A percentile compares a stretch with the other conserved stretches of the same genome.
Evolutionary conservation across 2,797 vertebrate genomes (phyloP).

Genomic region (Esox lucius): DNA sequence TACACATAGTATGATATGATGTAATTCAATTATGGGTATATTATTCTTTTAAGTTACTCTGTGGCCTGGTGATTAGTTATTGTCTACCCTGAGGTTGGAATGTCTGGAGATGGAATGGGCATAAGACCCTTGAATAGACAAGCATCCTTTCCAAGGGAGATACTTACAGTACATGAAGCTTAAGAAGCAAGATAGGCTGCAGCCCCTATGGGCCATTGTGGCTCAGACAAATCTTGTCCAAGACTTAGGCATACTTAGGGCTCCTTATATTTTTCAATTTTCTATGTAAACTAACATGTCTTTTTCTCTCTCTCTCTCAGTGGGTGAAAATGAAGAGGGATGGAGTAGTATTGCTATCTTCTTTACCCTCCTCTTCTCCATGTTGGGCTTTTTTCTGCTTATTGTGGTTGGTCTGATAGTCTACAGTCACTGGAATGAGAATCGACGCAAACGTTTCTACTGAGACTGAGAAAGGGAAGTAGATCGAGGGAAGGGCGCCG

Average conservation of each 20-base stretch:
- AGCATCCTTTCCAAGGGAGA: neutral
- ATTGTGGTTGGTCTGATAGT: slow-evolving; percentile 85
- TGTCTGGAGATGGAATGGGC: neutral
- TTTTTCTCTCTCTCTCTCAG: slow-evolving; percentile 54
- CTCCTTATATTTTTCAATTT: neutral
- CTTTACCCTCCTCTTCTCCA: slow-evolving; percentile 88
- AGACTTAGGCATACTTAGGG: neutral
- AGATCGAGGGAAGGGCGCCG: neutral
- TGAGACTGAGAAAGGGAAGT: slow-evolving; percentile 62
- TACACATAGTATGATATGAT: neutral
- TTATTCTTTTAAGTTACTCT: neutral
- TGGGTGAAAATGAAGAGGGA: slow-evolving; percentile 69
- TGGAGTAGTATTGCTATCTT: slow-evolving; percentile 88
- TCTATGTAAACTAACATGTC: neutral
- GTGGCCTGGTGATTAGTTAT: neutral
- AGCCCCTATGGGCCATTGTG: neutral
- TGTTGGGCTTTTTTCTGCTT: slow-evolving; percentile 88
- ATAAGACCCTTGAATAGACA: neutral
- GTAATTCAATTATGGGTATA: neutral
- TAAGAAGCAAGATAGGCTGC: neutral
- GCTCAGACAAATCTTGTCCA: neutral
- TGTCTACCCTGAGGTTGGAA: too few species aligned
- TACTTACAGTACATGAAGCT: neutral
- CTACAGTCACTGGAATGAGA: slow-evolving; percentile 93
- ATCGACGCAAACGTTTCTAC: slow-evolving; percentile 92